phyloP scores from a whole-genome alignment of 2,888 invertebrate species.

The Eudemis profundana region DNA sequence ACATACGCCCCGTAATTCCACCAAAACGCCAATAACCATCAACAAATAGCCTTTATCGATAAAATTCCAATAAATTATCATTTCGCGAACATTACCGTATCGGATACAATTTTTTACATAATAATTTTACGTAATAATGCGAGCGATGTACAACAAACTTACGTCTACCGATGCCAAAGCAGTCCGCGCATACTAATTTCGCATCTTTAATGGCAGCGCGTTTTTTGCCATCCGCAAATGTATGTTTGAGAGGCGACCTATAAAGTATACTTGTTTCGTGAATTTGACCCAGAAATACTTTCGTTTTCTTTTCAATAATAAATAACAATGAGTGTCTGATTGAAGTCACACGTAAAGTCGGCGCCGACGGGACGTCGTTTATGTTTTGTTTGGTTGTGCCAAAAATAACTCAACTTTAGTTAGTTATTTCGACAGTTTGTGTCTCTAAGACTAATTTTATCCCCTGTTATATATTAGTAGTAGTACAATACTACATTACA shows the following conservation, averaged over 20 bases:
- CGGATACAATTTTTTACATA: slow-evolving; percentile 15
- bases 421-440: no score
- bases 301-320: slow-evolving; percentile 23
- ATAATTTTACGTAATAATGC: slow-evolving; percentile 16
- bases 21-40: neutral
- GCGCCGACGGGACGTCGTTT: neutral
- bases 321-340: slow-evolving; percentile 13
- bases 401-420: neutral
- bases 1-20: no score
- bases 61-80: neutral
- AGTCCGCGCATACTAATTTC: neutral
- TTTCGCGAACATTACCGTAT: slow-evolving; percentile 7
- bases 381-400: neutral
- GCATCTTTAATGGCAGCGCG: neutral
- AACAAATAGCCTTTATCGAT: neutral
- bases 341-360: neutral
- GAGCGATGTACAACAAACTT: slow-evolving; percentile 10
- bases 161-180: neutral
- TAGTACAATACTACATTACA: no score
- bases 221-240: slow-evolving; percentile 6
- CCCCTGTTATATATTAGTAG: no score
- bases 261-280: neutral
- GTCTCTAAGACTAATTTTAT: no score
- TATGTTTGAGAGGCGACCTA: slow-evolving; percentile 13
- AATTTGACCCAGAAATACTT: slow-evolving; percentile 26